Percentiles rank a stretch among this genome's conserved stretches.
These are phyloP conservation scores for Blennius ocellaris DNA, from an alignment of 2,113 vertebrate species.

Conservation along the genomic window DNA sequence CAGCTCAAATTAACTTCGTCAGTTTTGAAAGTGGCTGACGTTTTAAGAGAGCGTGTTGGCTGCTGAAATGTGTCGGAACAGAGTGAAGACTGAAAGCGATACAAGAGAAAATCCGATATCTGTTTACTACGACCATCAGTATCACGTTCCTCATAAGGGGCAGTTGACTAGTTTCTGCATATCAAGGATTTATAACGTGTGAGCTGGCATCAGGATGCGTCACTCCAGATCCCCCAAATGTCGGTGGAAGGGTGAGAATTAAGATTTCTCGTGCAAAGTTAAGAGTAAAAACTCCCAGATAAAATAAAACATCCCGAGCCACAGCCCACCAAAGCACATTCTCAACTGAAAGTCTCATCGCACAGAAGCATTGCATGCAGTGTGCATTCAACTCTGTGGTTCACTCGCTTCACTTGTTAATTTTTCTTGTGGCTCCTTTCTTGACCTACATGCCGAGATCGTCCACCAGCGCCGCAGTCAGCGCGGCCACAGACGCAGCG, in stretches of 20 bases:
- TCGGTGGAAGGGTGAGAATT: conserved; percentile 24
- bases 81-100: too few species aligned
- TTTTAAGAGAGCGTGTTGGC: too few species aligned
- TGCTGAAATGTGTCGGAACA: too few species aligned
- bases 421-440: conserved; percentile 51
- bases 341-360: conserved; percentile 39
- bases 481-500: conserved; percentile 53
- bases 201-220: conserved; percentile 22
- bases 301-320: conserved; percentile 23
- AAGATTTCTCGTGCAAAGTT: conserved; percentile 19
- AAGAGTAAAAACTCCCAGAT: conserved; percentile 17
- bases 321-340: conserved; percentile 22
- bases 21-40: too few species aligned
- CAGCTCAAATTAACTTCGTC: too few species aligned
- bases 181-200: conserved; percentile 51
- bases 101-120: too few species aligned
- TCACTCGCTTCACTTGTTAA: conserved; percentile 36
- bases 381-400: conserved; percentile 17
- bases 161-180: conserved; percentile 12
- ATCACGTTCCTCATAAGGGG: not conserved
- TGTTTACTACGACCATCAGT: too few species aligned
- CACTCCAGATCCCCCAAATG: conserved; percentile 24
- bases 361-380: conserved; percentile 11
- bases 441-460: conserved; percentile 60
- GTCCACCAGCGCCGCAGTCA: conserved; percentile 44